Evolutionary conservation across 2,797 vertebrate genomes (phyloP).

Genomic region (Coendou prehensilis): DNA sequence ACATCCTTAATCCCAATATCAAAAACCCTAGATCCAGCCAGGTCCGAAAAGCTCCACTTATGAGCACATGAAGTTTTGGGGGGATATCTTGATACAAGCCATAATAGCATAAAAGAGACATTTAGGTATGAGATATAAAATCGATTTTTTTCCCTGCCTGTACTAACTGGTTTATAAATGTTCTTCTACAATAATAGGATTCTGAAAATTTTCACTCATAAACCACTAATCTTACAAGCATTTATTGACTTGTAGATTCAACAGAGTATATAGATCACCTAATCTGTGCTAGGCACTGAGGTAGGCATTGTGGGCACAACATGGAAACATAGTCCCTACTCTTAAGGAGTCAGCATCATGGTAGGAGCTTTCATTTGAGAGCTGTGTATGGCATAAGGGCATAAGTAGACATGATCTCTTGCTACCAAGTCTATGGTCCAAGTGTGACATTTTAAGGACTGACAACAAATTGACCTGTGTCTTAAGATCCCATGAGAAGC

Average conservation of each 20-base stretch:
- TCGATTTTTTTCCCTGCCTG: neutral
- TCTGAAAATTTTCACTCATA: slow-evolving; percentile 11
- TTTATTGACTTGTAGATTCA: neutral
- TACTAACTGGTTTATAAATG: neutral
- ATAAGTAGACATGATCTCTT: neutral
- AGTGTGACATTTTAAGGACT: slow-evolving; percentile 19
- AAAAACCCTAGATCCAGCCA: neutral
- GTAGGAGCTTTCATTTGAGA: neutral
- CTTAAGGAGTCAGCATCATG: neutral
- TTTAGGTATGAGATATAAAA: slow-evolving; percentile 2
- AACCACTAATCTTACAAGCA: neutral
- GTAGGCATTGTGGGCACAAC: neutral
- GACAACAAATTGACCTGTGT: neutral
- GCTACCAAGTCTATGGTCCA: neutral
- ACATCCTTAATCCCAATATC: neutral
- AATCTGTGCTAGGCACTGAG: neutral
- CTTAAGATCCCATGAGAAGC: slow-evolving; percentile 2
- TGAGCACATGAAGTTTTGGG: neutral
- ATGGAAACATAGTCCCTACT: neutral
- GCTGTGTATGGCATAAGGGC: neutral
- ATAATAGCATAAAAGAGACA: neutral
- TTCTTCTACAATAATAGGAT: neutral
- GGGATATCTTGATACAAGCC: neutral
- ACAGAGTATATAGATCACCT: neutral
- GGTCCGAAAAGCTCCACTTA: neutral